A percentile compares a stretch with the other conserved stretches of the same genome.
These are phyloP conservation scores for Protosalanx chinensis DNA, from an alignment of 2,797 vertebrate species.

Conservation along the genomic window DNA sequence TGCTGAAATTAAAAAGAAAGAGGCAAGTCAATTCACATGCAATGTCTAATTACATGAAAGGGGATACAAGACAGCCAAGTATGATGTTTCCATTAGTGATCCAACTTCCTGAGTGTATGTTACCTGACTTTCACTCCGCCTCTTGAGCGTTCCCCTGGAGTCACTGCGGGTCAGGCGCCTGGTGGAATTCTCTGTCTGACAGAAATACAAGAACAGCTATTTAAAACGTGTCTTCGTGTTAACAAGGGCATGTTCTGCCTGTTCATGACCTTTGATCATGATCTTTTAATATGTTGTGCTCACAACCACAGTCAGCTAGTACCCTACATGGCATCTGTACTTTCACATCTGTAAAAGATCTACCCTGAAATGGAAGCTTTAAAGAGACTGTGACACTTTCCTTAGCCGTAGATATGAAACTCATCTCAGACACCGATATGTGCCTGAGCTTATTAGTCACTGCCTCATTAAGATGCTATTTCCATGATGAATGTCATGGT, in stretches of 20 bases:
- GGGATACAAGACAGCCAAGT: not conserved
- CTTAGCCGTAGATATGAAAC: too few relatives aligned
- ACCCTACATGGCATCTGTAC: too few relatives aligned
- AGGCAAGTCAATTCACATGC: not conserved
- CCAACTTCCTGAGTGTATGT: not conserved
- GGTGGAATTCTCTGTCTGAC: constrained; percentile 67
- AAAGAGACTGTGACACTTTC: too few relatives aligned
- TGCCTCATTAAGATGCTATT: too few relatives aligned
- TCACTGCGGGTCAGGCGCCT: constrained; percentile 69
- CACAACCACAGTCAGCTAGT: too few relatives aligned
- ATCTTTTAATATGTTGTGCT: too few relatives aligned
- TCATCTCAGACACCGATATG: too few relatives aligned
- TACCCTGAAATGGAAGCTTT: too few relatives aligned
- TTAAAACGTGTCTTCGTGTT: not conserved
- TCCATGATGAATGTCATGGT: not conserved
- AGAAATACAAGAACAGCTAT: not conserved
- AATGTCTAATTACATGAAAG: not conserved
- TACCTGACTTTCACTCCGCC: constrained; percentile 68
- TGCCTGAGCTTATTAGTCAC: too few relatives aligned
- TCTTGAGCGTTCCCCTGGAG: constrained; percentile 69
- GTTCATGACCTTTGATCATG: too few relatives aligned
- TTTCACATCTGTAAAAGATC: too few relatives aligned
- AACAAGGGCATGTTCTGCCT: not conserved
- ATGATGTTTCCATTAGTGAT: not conserved
- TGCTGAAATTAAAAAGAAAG: constrained; percentile 38